These are phyloP conservation scores for Campylorhamphus procurvoides DNA, from an alignment of 2,113 vertebrate species.

Conservation along the genomic window DNA sequence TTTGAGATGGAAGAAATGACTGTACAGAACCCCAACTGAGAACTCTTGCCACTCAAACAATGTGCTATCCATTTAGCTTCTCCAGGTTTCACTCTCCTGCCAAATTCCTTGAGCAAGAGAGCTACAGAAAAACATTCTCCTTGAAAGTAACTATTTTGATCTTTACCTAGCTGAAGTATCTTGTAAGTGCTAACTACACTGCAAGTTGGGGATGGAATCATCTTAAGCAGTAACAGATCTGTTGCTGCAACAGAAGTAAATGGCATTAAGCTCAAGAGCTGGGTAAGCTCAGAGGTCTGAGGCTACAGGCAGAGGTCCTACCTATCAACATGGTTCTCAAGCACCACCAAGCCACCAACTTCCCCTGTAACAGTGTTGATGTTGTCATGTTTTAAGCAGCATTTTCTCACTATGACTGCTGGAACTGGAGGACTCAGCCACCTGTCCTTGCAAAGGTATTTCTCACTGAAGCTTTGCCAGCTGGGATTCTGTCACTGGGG, in stretches of 20 bases:
- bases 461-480: not conserved
- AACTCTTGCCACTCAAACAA: not conserved
- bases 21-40: not conserved
- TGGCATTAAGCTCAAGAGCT: not conserved
- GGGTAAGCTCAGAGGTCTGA: not conserved
- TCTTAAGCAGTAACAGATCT: not conserved
- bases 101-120: not conserved
- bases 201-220: not conserved
- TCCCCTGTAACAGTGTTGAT: not conserved
- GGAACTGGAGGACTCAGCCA: not conserved
- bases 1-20: conserved; percentile 4
- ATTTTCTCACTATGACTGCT: not conserved
- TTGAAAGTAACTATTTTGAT: not conserved
- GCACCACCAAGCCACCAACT: not conserved
- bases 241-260: not conserved
- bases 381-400: not conserved
- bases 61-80: not conserved
- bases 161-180: not conserved
- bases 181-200: not conserved
- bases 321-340: not conserved
- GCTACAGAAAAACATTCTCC: not conserved
- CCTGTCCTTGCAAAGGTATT: not conserved
- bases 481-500: not conserved
- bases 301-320: not conserved
- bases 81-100: not conserved